Conservation (phyloP, 2,113 vertebrate species). For the Martes martes region DNA sequence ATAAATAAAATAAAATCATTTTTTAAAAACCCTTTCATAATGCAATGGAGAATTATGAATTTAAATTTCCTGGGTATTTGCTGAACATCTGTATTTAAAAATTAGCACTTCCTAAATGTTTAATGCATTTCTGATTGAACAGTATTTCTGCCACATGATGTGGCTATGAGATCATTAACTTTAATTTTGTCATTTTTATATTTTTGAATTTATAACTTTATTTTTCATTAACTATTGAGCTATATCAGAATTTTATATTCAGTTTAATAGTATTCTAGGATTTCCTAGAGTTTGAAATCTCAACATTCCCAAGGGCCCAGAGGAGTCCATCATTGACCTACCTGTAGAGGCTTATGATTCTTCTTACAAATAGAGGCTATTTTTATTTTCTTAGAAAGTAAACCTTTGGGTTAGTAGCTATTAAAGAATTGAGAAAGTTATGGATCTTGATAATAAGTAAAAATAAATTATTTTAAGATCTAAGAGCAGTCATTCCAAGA, state of each 20-base stretch:
- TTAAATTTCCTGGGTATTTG: not conserved
- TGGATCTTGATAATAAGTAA: conserved; percentile 3
- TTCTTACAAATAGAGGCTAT: not conserved
- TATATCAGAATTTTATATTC: not conserved
- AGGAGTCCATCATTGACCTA: not conserved
- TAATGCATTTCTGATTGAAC: not conserved
- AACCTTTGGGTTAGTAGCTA: conserved; percentile 18
- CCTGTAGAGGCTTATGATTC: not conserved
- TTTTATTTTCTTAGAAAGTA: not conserved
- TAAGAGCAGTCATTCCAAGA: not conserved
- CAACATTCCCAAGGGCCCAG: not conserved
- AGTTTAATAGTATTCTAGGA: not conserved
- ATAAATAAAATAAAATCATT: not conserved
- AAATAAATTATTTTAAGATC: not conserved
- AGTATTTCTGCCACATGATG: not conserved
- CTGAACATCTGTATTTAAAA: not conserved
- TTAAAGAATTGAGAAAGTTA: conserved; percentile 30
- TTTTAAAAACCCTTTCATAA: not conserved
- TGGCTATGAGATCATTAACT: not conserved
- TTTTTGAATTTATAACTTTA: not conserved
- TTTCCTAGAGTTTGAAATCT: conserved; percentile 23
- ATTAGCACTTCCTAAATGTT: not conserved
- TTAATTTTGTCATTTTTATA: conserved; percentile 7
- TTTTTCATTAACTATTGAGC: not conserved
- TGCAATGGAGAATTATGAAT: not conserved